Percentiles rank a stretch among this genome's conserved stretches.
These are phyloP conservation scores for Actinernus sp. DNA, from an alignment of 92 coral and sea anemone genomes.

Conservation along the genomic window DNA sequence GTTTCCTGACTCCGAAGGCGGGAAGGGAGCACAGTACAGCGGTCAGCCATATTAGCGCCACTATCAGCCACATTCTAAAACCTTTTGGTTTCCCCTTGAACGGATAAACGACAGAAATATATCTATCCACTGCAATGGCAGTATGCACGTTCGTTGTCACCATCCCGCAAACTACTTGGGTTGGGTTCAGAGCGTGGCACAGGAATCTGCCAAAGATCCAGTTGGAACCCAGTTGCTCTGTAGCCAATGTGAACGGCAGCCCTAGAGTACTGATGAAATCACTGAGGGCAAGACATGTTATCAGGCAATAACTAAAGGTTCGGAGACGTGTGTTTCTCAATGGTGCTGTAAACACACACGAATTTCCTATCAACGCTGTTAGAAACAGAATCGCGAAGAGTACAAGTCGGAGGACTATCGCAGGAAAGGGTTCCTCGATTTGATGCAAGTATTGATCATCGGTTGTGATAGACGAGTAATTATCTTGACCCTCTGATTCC, in stretches of 20 bases:
- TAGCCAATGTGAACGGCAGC: slow-evolving; percentile 55
- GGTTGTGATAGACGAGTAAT: no score
- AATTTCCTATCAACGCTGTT: slow-evolving; percentile 59
- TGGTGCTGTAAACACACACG: slow-evolving; percentile 60
- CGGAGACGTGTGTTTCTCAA: slow-evolving; percentile 53
- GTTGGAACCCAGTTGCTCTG: slow-evolving; percentile 36
- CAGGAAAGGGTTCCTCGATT: slow-evolving; percentile 45
- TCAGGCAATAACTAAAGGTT: slow-evolving; percentile 63
- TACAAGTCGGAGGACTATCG: slow-evolving; percentile 45
- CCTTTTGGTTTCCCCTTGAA: slow-evolving; percentile 19
- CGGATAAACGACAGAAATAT: slow-evolving; percentile 53
- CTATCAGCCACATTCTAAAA: neutral
- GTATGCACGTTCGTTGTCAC: slow-evolving; percentile 73
- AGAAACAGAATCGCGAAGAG: slow-evolving; percentile 57
- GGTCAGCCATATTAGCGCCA: no score
- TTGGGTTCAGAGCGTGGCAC: slow-evolving; percentile 62
- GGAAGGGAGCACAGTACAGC: no score
- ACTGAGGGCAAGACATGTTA: slow-evolving; percentile 55
- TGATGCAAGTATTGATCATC: no score
- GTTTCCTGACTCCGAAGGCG: no score
- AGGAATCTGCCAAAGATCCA: slow-evolving; percentile 63
- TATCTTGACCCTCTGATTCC: no score
- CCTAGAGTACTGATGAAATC: slow-evolving; percentile 65
- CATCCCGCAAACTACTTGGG: slow-evolving; percentile 70
- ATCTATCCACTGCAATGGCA: slow-evolving; percentile 59